Conservation (phyloP, 2,888 invertebrate species). For the Orgyia antiqua region DNA sequence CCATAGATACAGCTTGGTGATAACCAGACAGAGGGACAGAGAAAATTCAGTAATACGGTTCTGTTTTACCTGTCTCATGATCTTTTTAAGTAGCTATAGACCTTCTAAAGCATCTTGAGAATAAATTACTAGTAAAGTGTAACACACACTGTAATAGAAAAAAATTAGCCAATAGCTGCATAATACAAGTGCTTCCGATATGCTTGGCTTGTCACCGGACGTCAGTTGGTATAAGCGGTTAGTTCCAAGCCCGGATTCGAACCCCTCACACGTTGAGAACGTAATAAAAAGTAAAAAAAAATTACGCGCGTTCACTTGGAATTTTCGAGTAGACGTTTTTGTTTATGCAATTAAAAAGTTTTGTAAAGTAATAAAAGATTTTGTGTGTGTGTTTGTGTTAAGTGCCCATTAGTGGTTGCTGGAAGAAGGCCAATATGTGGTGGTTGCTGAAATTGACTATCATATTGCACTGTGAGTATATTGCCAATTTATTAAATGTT, state of each 20-base stretch:
- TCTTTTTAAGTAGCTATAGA: no score
- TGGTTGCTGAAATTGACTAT: constrained; percentile 49
- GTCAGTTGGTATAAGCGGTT: constrained; percentile 65
- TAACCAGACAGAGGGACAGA: no score
- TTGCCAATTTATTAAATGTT: not conserved
- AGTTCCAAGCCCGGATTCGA: constrained; percentile 61
- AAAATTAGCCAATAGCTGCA: constrained; percentile 58
- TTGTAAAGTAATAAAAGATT: constrained; percentile 1
- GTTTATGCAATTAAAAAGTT: constrained; percentile 14
- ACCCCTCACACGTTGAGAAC: constrained; percentile 66
- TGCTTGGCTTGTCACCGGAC: constrained; percentile 62
- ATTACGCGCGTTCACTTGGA: constrained; percentile 18
- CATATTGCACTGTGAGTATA: constrained; percentile 53
- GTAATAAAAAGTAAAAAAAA: constrained; percentile 9
- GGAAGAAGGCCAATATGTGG: constrained; percentile 42
- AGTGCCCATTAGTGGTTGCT: constrained; percentile 3
- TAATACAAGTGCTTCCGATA: constrained; percentile 64
- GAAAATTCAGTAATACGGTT: no score
- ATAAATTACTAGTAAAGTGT: no score
- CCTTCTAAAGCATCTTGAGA: no score
- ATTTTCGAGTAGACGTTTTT: constrained; percentile 16
- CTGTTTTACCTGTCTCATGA: no score
- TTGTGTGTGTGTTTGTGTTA: constrained; percentile 17
- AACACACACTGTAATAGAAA: constrained; percentile 13
- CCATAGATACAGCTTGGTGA: no score